Evolutionary conservation across 2,888 invertebrate species (phyloP).

Genomic region (Tipula lateralis): DNA sequence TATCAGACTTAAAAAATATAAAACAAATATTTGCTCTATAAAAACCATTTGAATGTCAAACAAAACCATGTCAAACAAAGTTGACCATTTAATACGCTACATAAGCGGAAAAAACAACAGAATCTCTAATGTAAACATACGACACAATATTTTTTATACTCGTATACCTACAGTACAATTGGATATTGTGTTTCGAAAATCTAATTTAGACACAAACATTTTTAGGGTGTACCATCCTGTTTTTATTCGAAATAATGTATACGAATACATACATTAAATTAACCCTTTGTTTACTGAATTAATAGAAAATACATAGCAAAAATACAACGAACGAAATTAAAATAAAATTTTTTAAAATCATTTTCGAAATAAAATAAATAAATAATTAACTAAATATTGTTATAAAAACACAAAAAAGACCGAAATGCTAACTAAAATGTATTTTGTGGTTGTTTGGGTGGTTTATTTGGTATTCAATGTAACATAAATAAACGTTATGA

Average conservation of each 20-base stretch:
- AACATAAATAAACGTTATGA: neutral
- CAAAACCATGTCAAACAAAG: neutral
- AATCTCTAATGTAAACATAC: neutral
- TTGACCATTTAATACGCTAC: neutral
- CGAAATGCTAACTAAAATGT: neutral
- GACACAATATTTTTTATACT: neutral
- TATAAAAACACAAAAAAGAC: neutral
- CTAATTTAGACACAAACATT: neutral
- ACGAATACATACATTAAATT: constrained; percentile 3
- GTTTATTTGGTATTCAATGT: neutral
- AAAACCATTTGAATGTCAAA: neutral
- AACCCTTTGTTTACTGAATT: constrained; percentile 19
- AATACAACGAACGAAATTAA: neutral
- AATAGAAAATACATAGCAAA: neutral
- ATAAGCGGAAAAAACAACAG: neutral
- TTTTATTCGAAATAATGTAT: neutral
- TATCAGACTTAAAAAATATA: neutral
- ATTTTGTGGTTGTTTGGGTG: neutral
- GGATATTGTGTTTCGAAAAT: neutral
- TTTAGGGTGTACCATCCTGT: neutral
- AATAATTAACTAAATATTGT: constrained; percentile 1
- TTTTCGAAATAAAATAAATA: neutral
- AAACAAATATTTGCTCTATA: neutral
- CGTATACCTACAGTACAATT: neutral
- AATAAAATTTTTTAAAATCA: neutral